A percentile compares a stretch with the other conserved stretches of the same genome.
phyloP scores from a whole-genome alignment of 2,888 invertebrate species.

The Drosophila anomalata region DNA sequence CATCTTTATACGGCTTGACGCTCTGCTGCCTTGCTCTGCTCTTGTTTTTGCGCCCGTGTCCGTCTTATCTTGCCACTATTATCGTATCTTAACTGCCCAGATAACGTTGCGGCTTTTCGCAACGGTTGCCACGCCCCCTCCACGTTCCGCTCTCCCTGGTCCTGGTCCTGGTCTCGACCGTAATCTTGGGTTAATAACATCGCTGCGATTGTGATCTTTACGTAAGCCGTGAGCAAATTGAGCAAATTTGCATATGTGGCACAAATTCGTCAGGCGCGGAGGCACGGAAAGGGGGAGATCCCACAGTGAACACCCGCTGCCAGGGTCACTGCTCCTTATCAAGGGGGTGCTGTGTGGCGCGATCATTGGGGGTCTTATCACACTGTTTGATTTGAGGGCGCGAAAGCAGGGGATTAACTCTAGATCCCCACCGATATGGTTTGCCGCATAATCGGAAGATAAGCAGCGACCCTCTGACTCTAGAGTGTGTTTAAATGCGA shows the following conservation, averaged over 20 bases:
- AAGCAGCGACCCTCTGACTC: neutral
- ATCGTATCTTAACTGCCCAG: slow-evolving; percentile 56
- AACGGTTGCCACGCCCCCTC: slow-evolving; percentile 2
- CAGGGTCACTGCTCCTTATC: slow-evolving; percentile 39
- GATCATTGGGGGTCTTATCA: slow-evolving; percentile 41
- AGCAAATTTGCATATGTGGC: slow-evolving; percentile 63
- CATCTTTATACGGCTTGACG: slow-evolving; percentile 61
- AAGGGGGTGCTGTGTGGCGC: too few species aligned
- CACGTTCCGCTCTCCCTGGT: neutral
- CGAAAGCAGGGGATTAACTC: slow-evolving; percentile 16
- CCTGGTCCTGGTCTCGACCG: neutral
- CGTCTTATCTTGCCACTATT: slow-evolving; percentile 35
- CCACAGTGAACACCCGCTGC: slow-evolving; percentile 39
- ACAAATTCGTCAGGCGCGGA: slow-evolving; percentile 52
- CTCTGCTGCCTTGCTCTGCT: slow-evolving; percentile 5
- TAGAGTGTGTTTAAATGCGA: slow-evolving; percentile 1
- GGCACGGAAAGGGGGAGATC: neutral
- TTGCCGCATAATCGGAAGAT: slow-evolving; percentile 3
- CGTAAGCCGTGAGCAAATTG: slow-evolving; percentile 34
- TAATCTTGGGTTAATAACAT: slow-evolving; percentile 48
- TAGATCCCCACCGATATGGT: slow-evolving; percentile 5
- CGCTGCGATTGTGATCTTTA: slow-evolving; percentile 35
- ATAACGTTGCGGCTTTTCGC: slow-evolving; percentile 63
- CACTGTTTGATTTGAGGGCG: slow-evolving; percentile 30
- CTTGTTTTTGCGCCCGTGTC: slow-evolving; percentile 14